Base-by-base conservation (phyloP, 2,113 vertebrate species). In the Microtus pennsylvanicus region DNA sequence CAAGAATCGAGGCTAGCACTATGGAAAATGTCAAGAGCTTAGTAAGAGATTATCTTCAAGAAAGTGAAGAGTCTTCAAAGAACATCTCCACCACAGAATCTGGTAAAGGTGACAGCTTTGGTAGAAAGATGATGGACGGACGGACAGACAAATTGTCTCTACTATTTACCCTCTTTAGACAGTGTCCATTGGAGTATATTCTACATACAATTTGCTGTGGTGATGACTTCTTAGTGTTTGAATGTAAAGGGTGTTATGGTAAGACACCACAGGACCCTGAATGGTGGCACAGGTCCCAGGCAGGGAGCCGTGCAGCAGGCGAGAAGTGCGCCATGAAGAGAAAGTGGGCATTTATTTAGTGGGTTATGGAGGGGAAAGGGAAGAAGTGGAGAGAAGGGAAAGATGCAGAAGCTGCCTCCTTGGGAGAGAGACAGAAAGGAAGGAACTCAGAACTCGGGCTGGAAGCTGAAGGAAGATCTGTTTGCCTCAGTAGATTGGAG, bases 61-160 rank as follows among this genome's bases (percentile, higher is more conserved):
- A 96, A 92, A 97, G 97, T 87, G 98, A 97, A 28, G 81, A 96
- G 70, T 97, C 0, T 82, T 96, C 98, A 67, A 98, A 96, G 97
- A 98, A 98, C 35, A 10, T 95, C 47, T 99, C 98, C 81, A 98
- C 98, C 86, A 38, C 92, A 24, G 98, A 98, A 87, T 99, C 99
- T 72, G 99, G 99, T 99, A 98, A 98, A 94, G 87, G n/a, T 58
- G 11, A 72, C 30, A 63, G 50, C 38, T 55, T 55, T 28, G 74
- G 69, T 7, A 11, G 50, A 58, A 38, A 16, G 19, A 33, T 87
- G 69, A 13, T 75, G 42, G 33, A 58, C 1, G 19, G 55, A 16
- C 77, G n/a, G 1, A 38, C 9, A 14, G 26, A 35, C 70, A 94
- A 7, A 67, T 63, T 63, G 61, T 83, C 83, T 91, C 28, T 28